Conservation (phyloP, 35 echinoderm and acorn worm species). For the Stichopus chloronotus region DNA sequence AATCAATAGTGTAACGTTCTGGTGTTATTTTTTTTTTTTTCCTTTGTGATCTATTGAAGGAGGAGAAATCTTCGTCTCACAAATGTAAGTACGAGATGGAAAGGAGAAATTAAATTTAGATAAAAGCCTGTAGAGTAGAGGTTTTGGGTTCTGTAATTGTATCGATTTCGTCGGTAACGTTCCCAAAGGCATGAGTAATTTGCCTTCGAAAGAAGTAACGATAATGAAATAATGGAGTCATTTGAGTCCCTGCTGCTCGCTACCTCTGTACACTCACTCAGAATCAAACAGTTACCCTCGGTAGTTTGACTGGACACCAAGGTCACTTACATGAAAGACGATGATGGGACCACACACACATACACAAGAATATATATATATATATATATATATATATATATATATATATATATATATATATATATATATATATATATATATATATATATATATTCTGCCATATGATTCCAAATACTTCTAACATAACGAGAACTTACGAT, state of each 20-base stretch:
- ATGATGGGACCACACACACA: background rate
- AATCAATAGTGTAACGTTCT: background rate
- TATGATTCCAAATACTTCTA: too few species aligned
- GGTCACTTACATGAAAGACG: background rate
- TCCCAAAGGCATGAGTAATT: constrained; percentile 19
- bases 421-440: too few species aligned
- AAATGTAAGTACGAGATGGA: background rate
- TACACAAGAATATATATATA: too few species aligned
- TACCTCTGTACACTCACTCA: background rate
- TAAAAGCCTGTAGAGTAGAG: constrained; percentile 8
- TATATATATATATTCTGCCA: too few species aligned
- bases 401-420: too few species aligned
- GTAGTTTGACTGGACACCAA: background rate
- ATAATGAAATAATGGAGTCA: constrained; percentile 22
- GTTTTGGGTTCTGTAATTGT: constrained; percentile 1
- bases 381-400: too few species aligned
- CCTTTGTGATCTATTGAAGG: background rate
- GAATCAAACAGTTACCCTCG: background rate
- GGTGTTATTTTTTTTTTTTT: background rate
- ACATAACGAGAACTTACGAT: too few species aligned
- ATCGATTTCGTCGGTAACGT: background rate
- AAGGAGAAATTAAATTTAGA: constrained; percentile 3
- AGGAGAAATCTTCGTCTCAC: background rate
- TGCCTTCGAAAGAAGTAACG: background rate
- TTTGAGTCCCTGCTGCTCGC: background rate